Base-by-base conservation (phyloP, 2,797 vertebrate genomes). In the Clarias laeviceps region DNA sequence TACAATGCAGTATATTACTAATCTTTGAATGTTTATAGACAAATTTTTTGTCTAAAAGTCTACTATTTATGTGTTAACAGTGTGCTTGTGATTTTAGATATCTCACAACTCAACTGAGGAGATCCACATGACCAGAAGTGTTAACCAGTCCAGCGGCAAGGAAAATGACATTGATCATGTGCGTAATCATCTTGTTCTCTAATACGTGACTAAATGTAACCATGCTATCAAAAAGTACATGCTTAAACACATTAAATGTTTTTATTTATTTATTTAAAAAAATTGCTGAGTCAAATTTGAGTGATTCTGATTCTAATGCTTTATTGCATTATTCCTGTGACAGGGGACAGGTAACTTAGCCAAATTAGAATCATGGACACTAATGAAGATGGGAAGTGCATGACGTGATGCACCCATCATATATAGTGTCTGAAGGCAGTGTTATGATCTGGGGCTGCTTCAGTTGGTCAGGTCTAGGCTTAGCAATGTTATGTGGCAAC, bases 91-190 rank as follows among this genome's bases (percentile, higher is more conserved):
- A 56, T 76, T 82, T 59, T 91, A 99, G 98, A 91, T 94, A 90
- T 96, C 93, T n/a, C 94, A 95, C 88, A 97, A 96, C 90, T 93
- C 92, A 78, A 96, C 95, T 0, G 94, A 93, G 91, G 94, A 94
- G 12, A 91, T 88, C 3, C 85, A 93, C 84, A 93, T 93, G 87
- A 94, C 95, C 12, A 93, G 95, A 92, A 92, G 90, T 0, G 62
- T 94, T 70, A 89, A 94, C 84, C 94, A 93, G 2, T 91, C 93
- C 29, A 80, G 91, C 83, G 94, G 93, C 84, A 92, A 94, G 57
- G 94, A 91, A 78, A 96, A 96, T 89, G 90, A 91, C 83, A 94
- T 93, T 62, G 93, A 94, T 88, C 95, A 95, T 7, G 97, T 98
- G 92, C 97, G 97, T 96, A 32, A 22, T 50, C 62, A 34, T 40